A percentile compares a stretch with the other conserved stretches of the same genome.
These are phyloP conservation scores for Meiosimyza decipiens DNA, from an alignment of 2,888 invertebrate species.

Conservation along the genomic window DNA sequence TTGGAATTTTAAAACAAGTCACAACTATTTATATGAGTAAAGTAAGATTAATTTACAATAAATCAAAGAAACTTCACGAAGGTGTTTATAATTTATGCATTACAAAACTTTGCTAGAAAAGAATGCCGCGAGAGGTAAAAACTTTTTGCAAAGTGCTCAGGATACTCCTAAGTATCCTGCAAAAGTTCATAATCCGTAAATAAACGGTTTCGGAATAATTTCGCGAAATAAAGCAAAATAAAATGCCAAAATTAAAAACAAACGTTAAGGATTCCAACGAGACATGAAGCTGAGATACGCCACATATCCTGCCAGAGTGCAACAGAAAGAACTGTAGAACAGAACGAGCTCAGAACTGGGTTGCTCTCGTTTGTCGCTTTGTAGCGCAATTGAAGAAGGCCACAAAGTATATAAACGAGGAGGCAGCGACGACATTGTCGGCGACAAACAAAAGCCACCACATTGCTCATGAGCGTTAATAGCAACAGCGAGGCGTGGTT, in stretches of 20 bases:
- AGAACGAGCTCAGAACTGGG: slow-evolving; percentile 1
- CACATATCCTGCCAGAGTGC: slow-evolving; percentile 3
- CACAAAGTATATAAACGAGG: slow-evolving; percentile 1
- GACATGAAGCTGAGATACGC: neutral
- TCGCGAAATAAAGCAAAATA: neutral
- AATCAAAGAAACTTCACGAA: slow-evolving; percentile 32
- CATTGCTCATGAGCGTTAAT: neutral
- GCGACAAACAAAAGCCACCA: neutral
- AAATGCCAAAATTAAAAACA: neutral
- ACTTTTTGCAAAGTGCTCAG: slow-evolving; percentile 13
- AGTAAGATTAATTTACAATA: slow-evolving; percentile 32
- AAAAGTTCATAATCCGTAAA: slow-evolving; percentile 24
- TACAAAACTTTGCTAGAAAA: slow-evolving; percentile 39
- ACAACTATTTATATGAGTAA: slow-evolving; percentile 6
- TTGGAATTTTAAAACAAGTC: slow-evolving; percentile 17
- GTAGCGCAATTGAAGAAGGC: slow-evolving; percentile 14
- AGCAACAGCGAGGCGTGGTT: slow-evolving; percentile 31
- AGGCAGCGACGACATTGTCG: neutral
- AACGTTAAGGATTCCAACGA: neutral
- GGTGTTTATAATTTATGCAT: slow-evolving; percentile 45
- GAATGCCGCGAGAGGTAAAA: slow-evolving; percentile 31
- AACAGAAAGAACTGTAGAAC: slow-evolving; percentile 13
- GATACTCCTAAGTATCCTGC: slow-evolving; percentile 8
- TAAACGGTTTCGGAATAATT: slow-evolving; percentile 17
- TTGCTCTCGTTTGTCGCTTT: slow-evolving; percentile 29